A percentile compares a stretch with the other conserved stretches of the same genome.
Evolutionary conservation across 2,797 vertebrate genomes (phyloP).

Genomic region (Parauchenoglanis ngamensis): DNA sequence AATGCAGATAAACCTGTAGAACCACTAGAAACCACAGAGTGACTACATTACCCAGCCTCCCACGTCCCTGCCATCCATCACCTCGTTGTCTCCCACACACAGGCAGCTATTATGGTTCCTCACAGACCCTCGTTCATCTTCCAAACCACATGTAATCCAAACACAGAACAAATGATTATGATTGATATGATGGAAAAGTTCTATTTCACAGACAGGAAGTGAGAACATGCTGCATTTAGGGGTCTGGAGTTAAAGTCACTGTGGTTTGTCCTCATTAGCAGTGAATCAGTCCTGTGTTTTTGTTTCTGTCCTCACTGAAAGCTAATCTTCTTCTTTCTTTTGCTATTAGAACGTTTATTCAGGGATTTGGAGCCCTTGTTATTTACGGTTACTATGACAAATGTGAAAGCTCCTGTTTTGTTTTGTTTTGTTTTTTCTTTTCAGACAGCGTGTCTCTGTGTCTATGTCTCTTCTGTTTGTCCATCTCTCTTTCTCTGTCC

Average conservation of each 20-base stretch:
- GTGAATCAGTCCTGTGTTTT: constrained; percentile 6
- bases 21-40: constrained; percentile 20
- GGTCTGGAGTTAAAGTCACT: constrained; percentile 18
- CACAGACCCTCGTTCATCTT: constrained; percentile 23
- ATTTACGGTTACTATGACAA: neutral
- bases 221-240: neutral
- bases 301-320: neutral
- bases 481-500: neutral
- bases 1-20: neutral
- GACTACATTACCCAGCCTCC: constrained; percentile 36
- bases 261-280: constrained; percentile 37
- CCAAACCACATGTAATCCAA: constrained; percentile 23
- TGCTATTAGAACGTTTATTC: neutral
- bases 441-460: neutral
- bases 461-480: neutral
- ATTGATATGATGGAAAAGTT: constrained; percentile 23
- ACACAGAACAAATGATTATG: constrained; percentile 11
- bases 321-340: neutral
- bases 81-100: constrained; percentile 24
- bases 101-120: constrained; percentile 11
- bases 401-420: neutral
- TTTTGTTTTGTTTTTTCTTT: too few relatives aligned
- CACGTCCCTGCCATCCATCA: constrained; percentile 40
- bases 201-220: constrained; percentile 6
- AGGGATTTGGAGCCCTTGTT: neutral